Conservation (phyloP, 2,888 invertebrate genomes). For the Noctua janthina region DNA sequence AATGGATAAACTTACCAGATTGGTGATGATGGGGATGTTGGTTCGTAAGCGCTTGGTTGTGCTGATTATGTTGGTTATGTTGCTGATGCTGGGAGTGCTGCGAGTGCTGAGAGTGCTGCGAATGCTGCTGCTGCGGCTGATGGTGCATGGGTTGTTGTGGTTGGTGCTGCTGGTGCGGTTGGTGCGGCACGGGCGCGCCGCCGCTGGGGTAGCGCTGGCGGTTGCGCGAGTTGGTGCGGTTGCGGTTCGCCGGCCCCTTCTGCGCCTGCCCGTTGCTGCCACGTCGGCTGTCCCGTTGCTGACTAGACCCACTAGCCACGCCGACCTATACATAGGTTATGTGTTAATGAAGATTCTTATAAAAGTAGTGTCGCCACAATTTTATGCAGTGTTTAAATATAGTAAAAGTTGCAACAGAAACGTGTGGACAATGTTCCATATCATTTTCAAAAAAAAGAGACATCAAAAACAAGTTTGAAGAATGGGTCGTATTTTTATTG, state of each 20-base stretch:
- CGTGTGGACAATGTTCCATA: constrained; percentile 19
- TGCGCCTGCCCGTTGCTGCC: constrained; percentile 77
- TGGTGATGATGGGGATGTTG: constrained; percentile 77
- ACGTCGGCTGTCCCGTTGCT: constrained; percentile 82
- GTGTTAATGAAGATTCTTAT: constrained; percentile 10
- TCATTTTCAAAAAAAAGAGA: neutral
- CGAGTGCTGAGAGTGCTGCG: constrained; percentile 70
- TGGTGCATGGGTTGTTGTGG: constrained; percentile 75
- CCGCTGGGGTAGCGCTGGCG: constrained; percentile 81
- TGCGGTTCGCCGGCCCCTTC: constrained; percentile 73
- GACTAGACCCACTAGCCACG: constrained; percentile 80
- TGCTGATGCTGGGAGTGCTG: constrained; percentile 71
- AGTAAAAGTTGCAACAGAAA: constrained; percentile 11
- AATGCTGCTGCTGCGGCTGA: constrained; percentile 77
- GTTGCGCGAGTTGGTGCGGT: constrained; percentile 79
- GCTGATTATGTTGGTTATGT: constrained; percentile 80
- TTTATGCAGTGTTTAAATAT: neutral
- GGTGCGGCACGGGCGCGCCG: constrained; percentile 71
- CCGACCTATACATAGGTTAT: constrained; percentile 73
- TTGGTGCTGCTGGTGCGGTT: constrained; percentile 72
- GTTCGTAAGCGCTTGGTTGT: constrained; percentile 70
- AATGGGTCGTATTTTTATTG: neutral
- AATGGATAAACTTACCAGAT: constrained; percentile 67
- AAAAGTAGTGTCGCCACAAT: neutral
- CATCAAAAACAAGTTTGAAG: neutral